Base-by-base conservation (phyloP, 2,888 invertebrate species). In the Latrodectus hesperus region DNA sequence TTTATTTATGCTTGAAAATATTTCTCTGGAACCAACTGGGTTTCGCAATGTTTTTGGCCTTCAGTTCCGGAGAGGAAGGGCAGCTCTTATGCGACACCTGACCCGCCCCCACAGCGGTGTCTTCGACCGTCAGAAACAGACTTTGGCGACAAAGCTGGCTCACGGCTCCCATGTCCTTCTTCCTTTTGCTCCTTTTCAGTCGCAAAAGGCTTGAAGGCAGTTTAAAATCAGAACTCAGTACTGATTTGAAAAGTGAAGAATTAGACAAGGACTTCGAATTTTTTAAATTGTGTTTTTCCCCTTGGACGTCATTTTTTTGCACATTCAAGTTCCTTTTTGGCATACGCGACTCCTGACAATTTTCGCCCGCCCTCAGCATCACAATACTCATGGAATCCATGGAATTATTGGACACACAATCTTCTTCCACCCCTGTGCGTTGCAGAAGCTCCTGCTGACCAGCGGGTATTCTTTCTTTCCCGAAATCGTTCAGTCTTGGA, bases 11-110 rank as follows among this genome's bases (percentile, higher is more conserved):
- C 26, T 81, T 70, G 49, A 88, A 84, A 51, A 88, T 78, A 17
- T 84, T 88, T 78, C 81, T 81, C 9, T 88, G 88, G 26, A 88
- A 67, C 88, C 88, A 88, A 60, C 65, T 75, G 5, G 77, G 17
- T 74, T 88, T 88, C 1, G 17, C 52, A 55, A 51, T 22, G 53
- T 51, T 68, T 49, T 88, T 88, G 1, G 77, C 17, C 52, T 88
- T 88, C 38, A 88, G 74, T 74, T 88, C 88, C 5, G 88, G 88
- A 6, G 88, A 88, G 11, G 84, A 85, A 14, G 88, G 88, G 53
- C 88, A 88, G 51, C 88, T 88, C 68, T 84, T 88, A 14, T 81
- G 84, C 0, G 88, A 17, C 16, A 60, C 53, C 5, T 60, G 10
- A 12, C 55, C 6, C 6, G 75, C 49, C 14, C 72, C 22, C 9